Conservation (phyloP, 92 coral and sea anemone species). For the Umimayanthus kanabou region DNA sequence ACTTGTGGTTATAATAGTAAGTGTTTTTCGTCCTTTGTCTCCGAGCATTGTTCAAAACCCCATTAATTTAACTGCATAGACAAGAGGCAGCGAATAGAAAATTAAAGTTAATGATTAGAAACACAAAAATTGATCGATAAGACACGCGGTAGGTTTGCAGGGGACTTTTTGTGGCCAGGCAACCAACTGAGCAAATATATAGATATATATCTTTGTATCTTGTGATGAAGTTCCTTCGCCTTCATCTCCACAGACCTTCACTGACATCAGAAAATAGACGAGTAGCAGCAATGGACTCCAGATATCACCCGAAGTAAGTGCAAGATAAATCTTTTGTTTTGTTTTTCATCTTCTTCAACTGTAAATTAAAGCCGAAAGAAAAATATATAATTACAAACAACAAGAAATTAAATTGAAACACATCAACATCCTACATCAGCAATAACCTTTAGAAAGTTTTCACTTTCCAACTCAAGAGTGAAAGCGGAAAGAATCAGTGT, state of each 20-base stretch:
- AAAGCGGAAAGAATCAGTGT: background rate
- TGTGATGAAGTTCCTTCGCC: conserved; percentile 8
- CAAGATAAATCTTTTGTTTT: background rate
- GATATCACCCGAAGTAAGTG: conserved; percentile 41
- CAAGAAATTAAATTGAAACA: background rate
- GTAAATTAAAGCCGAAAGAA: background rate
- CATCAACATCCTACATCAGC: too few relatives aligned
- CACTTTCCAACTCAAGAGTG: background rate
- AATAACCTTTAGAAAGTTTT: too few relatives aligned
- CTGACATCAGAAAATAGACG: conserved; percentile 29
- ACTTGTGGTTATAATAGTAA: background rate
- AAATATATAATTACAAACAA: background rate
- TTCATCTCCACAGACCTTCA: conserved; percentile 35
- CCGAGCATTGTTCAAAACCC: background rate
- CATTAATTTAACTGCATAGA: conserved; percentile 8
- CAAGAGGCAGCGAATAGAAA: conserved; percentile 25
- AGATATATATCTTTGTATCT: background rate
- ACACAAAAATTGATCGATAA: conserved; percentile 20
- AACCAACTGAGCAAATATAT: background rate
- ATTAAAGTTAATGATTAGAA: conserved; percentile 25
- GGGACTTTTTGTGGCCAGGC: conserved; percentile 24
- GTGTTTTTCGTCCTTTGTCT: background rate
- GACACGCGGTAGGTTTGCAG: background rate
- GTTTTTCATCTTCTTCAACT: background rate
- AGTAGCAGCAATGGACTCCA: conserved; percentile 35